A percentile compares a stretch with the other conserved stretches of the same genome.
Conservation (phyloP, 2,888 invertebrate genomes). For the Salticus scenicus region DNA sequence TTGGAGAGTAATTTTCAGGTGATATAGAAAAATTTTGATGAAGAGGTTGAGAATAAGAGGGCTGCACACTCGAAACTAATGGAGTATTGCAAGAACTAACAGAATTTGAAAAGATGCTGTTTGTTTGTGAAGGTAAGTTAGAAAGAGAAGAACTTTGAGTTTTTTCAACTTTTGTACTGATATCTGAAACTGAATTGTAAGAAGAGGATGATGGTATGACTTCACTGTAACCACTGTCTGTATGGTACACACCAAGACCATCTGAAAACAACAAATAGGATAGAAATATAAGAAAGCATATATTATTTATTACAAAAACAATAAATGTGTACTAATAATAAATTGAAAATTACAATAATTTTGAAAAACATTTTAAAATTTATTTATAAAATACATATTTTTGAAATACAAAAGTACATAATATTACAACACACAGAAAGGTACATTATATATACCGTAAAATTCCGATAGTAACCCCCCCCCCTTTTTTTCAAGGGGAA, state of each 20-base stretch:
- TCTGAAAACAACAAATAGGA: too few species aligned
- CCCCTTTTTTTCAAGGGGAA: too few species aligned
- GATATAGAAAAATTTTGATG: background rate
- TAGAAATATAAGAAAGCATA: background rate
- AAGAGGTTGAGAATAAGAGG: constrained; percentile 26
- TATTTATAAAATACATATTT: too few species aligned
- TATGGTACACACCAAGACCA: constrained; percentile 63
- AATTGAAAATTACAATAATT: too few species aligned
- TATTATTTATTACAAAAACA: too few species aligned
- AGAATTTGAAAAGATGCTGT: background rate
- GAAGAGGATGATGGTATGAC: constrained; percentile 13
- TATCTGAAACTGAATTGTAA: constrained; percentile 25
- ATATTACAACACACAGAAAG: too few species aligned
- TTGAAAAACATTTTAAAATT: too few species aligned
- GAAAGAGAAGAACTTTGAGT: constrained; percentile 1
- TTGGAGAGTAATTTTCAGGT: background rate
- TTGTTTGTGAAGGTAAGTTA: background rate
- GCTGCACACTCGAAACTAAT: background rate
- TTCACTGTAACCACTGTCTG: constrained; percentile 59
- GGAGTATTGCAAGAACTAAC: background rate
- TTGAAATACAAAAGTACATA: too few species aligned
- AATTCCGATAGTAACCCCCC: too few species aligned
- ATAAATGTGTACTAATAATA: too few species aligned
- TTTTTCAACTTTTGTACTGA: background rate
- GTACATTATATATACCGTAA: too few species aligned